These are phyloP conservation scores for Phoenoteleia sp. DNA, from an alignment of 2,888 invertebrate genomes.

Conservation along the genomic window DNA sequence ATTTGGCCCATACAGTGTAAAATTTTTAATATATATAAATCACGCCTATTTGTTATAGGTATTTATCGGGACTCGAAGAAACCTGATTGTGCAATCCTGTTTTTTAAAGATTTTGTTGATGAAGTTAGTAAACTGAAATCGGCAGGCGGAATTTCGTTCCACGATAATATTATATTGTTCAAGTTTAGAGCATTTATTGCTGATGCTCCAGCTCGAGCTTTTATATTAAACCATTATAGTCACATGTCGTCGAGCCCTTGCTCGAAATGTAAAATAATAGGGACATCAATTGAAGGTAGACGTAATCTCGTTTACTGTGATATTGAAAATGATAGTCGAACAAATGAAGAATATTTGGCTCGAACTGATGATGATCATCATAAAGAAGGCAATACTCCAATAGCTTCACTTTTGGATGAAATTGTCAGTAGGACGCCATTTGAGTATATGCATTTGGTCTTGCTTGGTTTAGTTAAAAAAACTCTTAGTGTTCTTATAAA, in stretches of 20 bases:
- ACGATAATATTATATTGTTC: background rate
- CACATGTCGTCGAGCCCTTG: conserved; percentile 63
- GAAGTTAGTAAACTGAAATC: background rate
- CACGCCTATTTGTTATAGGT: conserved; percentile 55
- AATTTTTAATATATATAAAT: conserved; percentile 48
- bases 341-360: conserved; percentile 39
- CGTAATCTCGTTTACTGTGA: conserved; percentile 14
- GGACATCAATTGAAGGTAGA: conserved; percentile 16
- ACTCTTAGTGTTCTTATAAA: conserved; percentile 11
- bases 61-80: conserved; percentile 56
- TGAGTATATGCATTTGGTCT: no score
- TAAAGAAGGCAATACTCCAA: conserved; percentile 44
- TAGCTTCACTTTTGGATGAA: conserved; percentile 17
- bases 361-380: conserved; percentile 52
- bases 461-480: conserved; percentile 45
- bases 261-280: conserved; percentile 63
- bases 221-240: conserved; percentile 56
- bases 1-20: conserved; percentile 75
- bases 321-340: conserved; percentile 35
- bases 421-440: conserved; percentile 38
- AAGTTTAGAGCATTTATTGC: conserved; percentile 67
- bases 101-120: conserved; percentile 33
- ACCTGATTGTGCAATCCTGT: conserved; percentile 5
- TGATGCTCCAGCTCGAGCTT: conserved; percentile 69
- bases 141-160: conserved; percentile 48